These are phyloP conservation scores for Varroa destructor DNA, from an alignment of 1,140 invertebrate species.

Conservation along the genomic window DNA sequence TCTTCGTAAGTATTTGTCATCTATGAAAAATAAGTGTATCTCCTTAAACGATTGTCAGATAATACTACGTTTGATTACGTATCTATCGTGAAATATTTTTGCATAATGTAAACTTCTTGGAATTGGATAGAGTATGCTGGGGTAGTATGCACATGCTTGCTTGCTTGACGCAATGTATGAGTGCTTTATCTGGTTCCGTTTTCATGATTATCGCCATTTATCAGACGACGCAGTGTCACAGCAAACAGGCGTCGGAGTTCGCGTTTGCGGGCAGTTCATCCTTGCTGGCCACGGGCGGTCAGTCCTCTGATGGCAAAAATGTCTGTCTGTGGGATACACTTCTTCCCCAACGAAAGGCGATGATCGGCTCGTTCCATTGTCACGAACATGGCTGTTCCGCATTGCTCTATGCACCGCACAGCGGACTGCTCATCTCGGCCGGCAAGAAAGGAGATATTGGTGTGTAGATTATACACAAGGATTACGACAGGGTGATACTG, in stretches of 20 bases:
- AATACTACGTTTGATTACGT: too few species aligned
- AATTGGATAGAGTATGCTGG: too few species aligned
- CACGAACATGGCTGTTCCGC: constrained; percentile 76
- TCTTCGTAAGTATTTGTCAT: constrained; percentile 64
- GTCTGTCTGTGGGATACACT: constrained; percentile 98
- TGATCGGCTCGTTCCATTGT: constrained; percentile 75
- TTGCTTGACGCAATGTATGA: too few species aligned
- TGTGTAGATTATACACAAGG: constrained; percentile 35
- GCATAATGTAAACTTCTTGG: too few species aligned
- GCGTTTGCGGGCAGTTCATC: constrained; percentile 93
- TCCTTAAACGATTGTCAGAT: not conserved
- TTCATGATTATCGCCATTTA: constrained; percentile 36
- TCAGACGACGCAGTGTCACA: constrained; percentile 89
- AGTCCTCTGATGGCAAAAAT: constrained; percentile 89
- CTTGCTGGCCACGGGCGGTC: constrained; percentile 89
- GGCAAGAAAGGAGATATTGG: constrained; percentile 91
- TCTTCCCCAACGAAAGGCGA: constrained; percentile 79
- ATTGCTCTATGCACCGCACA: constrained; percentile 79
- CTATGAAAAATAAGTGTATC: constrained; percentile 14
- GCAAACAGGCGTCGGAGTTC: constrained; percentile 91
- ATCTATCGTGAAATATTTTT: too few species aligned
- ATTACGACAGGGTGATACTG: too few species aligned
- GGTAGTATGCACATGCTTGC: too few species aligned
- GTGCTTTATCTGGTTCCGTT: too few species aligned
- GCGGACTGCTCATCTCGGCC: constrained; percentile 71